These are phyloP conservation scores for Gonatopus flavifemur DNA, from an alignment of 1,140 invertebrate genomes.

Conservation along the genomic window DNA sequence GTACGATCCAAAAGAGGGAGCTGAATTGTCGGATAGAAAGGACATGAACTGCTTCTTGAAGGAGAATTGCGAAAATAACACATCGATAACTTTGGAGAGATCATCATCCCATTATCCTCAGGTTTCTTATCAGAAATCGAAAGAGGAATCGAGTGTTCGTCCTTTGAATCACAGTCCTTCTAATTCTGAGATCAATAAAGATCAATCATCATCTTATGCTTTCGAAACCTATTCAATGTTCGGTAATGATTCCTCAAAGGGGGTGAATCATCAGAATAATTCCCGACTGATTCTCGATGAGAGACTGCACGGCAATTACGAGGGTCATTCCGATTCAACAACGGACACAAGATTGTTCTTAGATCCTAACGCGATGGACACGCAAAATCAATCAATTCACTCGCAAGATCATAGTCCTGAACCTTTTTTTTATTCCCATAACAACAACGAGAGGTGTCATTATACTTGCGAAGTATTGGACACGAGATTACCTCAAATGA, in stretches of 20 bases:
- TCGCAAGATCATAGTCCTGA: slow-evolving; percentile 44
- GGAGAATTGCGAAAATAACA: neutral
- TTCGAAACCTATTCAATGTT: slow-evolving; percentile 40
- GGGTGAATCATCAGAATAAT: slow-evolving; percentile 13
- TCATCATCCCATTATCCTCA: too few relatives aligned
- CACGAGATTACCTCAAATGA: slow-evolving; percentile 40
- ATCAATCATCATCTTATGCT: too few relatives aligned
- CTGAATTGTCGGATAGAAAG: slow-evolving; percentile 25
- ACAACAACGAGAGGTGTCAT: slow-evolving; percentile 45
- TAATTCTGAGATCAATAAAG: too few relatives aligned
- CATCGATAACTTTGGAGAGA: too few relatives aligned
- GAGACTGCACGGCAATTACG: slow-evolving; percentile 28
- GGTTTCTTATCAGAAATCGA: slow-evolving; percentile 20
- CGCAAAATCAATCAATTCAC: slow-evolving; percentile 20
- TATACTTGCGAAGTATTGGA: slow-evolving; percentile 52
- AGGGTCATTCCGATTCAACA: slow-evolving; percentile 19
- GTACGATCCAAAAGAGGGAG: slow-evolving; percentile 34
- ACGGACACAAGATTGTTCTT: slow-evolving; percentile 38
- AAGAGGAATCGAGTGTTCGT: slow-evolving; percentile 21
- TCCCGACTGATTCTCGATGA: slow-evolving; percentile 20
- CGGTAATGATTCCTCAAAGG: slow-evolving; percentile 27
- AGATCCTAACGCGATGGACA: slow-evolving; percentile 19
- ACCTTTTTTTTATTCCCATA: slow-evolving; percentile 45
- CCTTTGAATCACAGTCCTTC: slow-evolving; percentile 9
- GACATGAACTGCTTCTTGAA: slow-evolving; percentile 26